These are phyloP conservation scores for Atractosteus spatula DNA, from an alignment of 2,113 vertebrate genomes.

Conservation along the genomic window DNA sequence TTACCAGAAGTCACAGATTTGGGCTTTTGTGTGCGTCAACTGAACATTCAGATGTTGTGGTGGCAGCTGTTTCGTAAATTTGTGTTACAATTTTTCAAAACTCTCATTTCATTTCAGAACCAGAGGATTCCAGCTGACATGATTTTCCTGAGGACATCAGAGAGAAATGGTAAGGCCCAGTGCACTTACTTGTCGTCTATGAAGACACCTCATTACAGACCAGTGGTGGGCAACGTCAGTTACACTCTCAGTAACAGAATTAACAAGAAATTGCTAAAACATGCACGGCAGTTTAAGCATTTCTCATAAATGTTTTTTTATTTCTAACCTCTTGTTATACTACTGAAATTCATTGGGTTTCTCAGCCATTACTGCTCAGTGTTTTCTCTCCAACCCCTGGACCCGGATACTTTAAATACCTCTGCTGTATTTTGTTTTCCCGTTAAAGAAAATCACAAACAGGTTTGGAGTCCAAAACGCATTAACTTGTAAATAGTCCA, in stretches of 20 bases:
- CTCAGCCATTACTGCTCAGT: no score
- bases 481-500: no score
- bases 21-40: not conserved
- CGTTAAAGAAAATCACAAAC: no score
- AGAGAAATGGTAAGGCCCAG: slow-evolving; percentile 68
- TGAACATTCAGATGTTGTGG: no score
- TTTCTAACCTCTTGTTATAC: no score
- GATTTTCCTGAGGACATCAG: slow-evolving; percentile 76
- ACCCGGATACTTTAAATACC: no score
- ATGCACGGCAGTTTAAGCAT: not conserved
- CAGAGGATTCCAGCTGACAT: slow-evolving; percentile 78
- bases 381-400: no score
- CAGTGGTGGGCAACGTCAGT: no score
- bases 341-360: no score
- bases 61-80: not conserved
- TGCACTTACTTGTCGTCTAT: not conserved
- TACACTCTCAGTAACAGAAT: not conserved
- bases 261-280: not conserved
- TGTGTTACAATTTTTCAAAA: slow-evolving; percentile 26
- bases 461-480: no score
- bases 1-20: slow-evolving; percentile 19
- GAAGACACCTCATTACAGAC: not conserved
- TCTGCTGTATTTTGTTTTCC: no score
- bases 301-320: no score
- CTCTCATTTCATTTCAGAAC: slow-evolving; percentile 52